Conservation (phyloP, 1,140 invertebrate genomes). For the Protaetia brevitarsis region DNA sequence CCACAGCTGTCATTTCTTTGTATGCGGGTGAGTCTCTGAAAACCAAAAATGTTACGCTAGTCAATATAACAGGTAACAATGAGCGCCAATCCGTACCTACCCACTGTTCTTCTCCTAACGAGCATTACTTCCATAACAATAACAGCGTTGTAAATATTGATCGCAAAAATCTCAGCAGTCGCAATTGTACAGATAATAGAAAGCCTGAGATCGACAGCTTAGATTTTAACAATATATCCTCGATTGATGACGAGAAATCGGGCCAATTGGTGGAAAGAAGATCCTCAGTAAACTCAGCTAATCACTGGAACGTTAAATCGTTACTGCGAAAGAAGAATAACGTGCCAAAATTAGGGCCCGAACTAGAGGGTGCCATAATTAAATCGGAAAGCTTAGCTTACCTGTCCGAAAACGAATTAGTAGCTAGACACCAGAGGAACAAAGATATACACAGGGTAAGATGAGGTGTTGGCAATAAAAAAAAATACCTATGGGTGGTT, state of each 20-base stretch:
- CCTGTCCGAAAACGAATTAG: constrained; percentile 48
- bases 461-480: constrained; percentile 23
- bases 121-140: constrained; percentile 12
- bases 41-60: constrained; percentile 45
- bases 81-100: constrained; percentile 21
- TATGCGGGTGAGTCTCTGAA: constrained; percentile 28
- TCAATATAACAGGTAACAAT: constrained; percentile 43
- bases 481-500: neutral
- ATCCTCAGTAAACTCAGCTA: constrained; percentile 11
- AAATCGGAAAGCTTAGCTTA: constrained; percentile 53
- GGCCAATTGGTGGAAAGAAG: neutral
- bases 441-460: constrained; percentile 53
- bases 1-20: constrained; percentile 46
- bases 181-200: neutral
- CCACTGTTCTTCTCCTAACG: constrained; percentile 26
- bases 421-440: constrained; percentile 49
- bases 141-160: neutral
- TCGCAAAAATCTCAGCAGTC: neutral
- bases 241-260: neutral
- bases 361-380: constrained; percentile 50
- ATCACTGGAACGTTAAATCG: constrained; percentile 45
- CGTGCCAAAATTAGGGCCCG: constrained; percentile 45
- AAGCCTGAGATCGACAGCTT: neutral
- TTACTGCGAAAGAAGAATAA: constrained; percentile 40
- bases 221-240: neutral